Base-by-base conservation (phyloP, 2,113 vertebrate species). In the Periophthalmus modestus region DNA sequence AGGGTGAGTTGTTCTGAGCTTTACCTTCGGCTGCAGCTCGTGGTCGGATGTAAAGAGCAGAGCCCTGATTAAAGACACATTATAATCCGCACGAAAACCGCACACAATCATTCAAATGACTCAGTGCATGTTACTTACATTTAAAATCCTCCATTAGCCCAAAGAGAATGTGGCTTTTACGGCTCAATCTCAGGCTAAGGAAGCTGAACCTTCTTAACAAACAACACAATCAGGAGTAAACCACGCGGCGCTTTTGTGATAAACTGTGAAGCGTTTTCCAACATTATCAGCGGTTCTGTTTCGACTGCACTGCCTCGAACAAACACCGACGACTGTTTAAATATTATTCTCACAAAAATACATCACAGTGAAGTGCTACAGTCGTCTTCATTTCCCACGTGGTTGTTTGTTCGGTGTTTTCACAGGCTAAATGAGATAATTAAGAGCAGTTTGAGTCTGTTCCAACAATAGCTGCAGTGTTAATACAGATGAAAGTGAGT, bases 401-500 rank as follows among this genome's bases (percentile, higher is more conserved):
- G 14, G 36, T 63, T 63, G 61, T 65, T 65, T 39, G 4, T 11
- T n/a, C 62, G 4, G 34, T 39, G 62, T 39, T 2, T 28, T 4
- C 10, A 61, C 36, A 10, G 24, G 71, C 47, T 19, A 21, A 34
- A 54, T 43, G 50, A 28, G 43, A 57, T 68, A 62, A 57, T 66
- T 50, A 72, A 61, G 15, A 34, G 12, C 21, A 47, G 48, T 52
- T 21, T 48, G 18, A 71, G 46, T 18, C 36, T 73, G 61, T 19
- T 66, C 54, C 46, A 59, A 83, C 57, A 69, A 19, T 11, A 34
- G n/a, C 54, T 63, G 10, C 11, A 16, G 48, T 46, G 58, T 54
- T 52, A 46, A 54, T 65, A 66, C 1, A 12, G 14, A 0, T 23
- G 71, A 77, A n/a, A 24, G 43, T 62, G 71, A 75, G 70, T 43